Conservation (phyloP, 2,113 vertebrate species). For the Laticauda laticaudata region DNA sequence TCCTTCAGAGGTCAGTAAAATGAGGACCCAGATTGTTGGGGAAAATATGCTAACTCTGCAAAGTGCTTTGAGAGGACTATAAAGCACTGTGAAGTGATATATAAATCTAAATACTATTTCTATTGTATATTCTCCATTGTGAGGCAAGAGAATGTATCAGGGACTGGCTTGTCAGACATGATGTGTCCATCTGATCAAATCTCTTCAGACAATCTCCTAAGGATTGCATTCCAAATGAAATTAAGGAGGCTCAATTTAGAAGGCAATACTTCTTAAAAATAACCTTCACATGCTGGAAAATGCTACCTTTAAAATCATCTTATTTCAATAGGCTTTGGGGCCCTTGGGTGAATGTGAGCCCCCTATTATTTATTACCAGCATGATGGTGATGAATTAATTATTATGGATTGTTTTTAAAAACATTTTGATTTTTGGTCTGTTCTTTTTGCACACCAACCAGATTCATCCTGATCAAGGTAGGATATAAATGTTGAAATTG, state of each 20-base stretch:
- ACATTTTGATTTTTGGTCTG: neutral
- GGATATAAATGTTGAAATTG: neutral
- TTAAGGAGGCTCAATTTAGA: neutral
- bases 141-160: neutral
- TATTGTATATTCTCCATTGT: neutral
- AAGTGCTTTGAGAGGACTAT: no score
- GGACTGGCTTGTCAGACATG: neutral
- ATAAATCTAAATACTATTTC: no score
- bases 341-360: neutral
- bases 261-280: neutral
- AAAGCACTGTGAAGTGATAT: no score
- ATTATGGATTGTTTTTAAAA: neutral
- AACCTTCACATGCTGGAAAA: neutral
- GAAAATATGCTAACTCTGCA: no score
- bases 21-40: no score
- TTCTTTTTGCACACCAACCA: neutral
- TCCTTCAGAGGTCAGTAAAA: no score
- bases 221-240: neutral
- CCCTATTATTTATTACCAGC: neutral
- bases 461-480: neutral
- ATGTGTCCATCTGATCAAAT: neutral
- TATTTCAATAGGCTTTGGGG: neutral
- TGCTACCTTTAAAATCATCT: neutral
- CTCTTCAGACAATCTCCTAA: neutral
- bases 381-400: neutral